A percentile compares a stretch with the other conserved stretches of the same genome.
These are phyloP conservation scores for Acanthopleura granulata DNA, from an alignment of 2,888 invertebrate genomes.

Conservation along the genomic window DNA sequence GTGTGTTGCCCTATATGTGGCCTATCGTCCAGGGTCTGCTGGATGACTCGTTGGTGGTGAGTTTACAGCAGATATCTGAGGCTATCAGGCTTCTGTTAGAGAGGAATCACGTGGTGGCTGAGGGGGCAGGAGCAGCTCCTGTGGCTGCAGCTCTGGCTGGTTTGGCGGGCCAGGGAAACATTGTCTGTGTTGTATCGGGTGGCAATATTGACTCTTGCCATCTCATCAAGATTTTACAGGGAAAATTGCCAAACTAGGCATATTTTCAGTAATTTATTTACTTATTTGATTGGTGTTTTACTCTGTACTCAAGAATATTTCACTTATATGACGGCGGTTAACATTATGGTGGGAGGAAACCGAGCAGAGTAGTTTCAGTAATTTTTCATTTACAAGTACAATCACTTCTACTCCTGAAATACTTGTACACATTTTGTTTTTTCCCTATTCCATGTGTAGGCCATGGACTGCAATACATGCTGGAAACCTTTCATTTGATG, in stretches of 20 bases:
- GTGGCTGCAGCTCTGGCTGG: slow-evolving; percentile 48
- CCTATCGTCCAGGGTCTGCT: slow-evolving; percentile 49
- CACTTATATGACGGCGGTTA: too few relatives aligned
- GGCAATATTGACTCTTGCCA: slow-evolving; percentile 60
- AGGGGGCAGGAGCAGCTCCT: slow-evolving; percentile 65
- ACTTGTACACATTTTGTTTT: neutral
- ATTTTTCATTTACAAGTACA: neutral
- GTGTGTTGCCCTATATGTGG: slow-evolving; percentile 61
- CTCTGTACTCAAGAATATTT: too few relatives aligned
- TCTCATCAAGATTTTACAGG: slow-evolving; percentile 40
- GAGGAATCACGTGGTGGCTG: slow-evolving; percentile 59
- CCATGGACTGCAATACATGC: too few relatives aligned
- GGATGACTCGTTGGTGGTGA: slow-evolving; percentile 53
- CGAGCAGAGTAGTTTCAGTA: neutral
- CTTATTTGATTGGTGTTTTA: too few relatives aligned
- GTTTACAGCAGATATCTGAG: slow-evolving; percentile 50
- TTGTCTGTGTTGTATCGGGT: slow-evolving; percentile 65
- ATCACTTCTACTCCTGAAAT: neutral
- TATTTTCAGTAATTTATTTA: too few relatives aligned
- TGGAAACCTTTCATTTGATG: too few relatives aligned
- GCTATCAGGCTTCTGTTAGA: slow-evolving; percentile 57
- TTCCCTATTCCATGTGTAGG: neutral
- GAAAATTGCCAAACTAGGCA: neutral
- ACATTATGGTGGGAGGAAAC: too few relatives aligned
- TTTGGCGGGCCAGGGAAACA: slow-evolving; percentile 49